Base-by-base conservation (phyloP, 35 echinoderm and acorn worm species). In the Anneissia japonica region DNA sequence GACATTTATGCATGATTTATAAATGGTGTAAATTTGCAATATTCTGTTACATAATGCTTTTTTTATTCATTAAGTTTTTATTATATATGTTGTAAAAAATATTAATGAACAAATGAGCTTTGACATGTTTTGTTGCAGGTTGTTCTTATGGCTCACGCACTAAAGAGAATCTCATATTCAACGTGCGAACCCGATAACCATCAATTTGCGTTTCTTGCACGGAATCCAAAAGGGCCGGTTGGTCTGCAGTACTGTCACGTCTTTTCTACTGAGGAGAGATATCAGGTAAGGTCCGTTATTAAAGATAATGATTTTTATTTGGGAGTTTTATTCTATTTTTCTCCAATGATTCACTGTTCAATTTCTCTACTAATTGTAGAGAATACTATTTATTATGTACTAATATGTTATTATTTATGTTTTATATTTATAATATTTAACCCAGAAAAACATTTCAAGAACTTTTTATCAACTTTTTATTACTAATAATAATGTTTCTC, bases 111-210 rank as follows among this genome's bases (percentile, higher is more conserved):
- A 1, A 35, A 4, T 77, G 6, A 16, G 12, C 30, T 43, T 31
- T 85, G 85, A 73, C 72, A 37, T 32, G 28, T 74, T 74, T 30
- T 34, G 21, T 46, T 73, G 46, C 87, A 99, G 96, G 92, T 89
- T 39, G 89, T 93, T 2, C 74, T 94, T 30, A 99, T 99, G 96
- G 96, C 96, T 10, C 96, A 99, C 73, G 96, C 92, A 39, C 77
- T 99, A 14, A 99, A 99, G 86, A 82, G 96, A 73, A 92, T 99
- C 38, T 99, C 96, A 0, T 99, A 99, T 23, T 89, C 96, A 23
- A 99, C 96, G 45, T 99, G 96, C 77, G 96, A 99, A 37, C 96
- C 96, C 1, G 92, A 91, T 33, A 94, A 89, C 77, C 86, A 87
- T 23, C 91, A 94, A 83, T 99, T 99, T 87, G 96, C 96, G 38